Percentiles rank a stretch among this genome's conserved stretches.
phyloP scores from a whole-genome alignment of 2,888 invertebrate species.

The Abrostola triplasia region DNA sequence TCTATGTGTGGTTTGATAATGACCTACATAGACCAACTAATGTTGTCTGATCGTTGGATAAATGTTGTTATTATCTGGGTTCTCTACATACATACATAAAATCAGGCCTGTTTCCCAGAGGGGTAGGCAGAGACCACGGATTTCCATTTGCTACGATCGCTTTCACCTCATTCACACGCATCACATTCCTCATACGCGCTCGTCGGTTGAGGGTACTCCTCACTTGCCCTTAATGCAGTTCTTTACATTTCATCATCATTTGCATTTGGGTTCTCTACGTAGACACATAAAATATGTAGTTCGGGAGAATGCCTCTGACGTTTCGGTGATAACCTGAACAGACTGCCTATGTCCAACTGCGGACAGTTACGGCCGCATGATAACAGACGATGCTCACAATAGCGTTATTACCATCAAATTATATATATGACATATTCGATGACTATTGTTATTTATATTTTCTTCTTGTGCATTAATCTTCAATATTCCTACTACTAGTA shows the following conservation, averaged over 20 bases:
- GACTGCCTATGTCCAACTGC: background rate
- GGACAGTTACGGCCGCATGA: background rate
- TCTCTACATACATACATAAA: background rate
- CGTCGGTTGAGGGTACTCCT: too few species aligned
- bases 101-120: too few species aligned
- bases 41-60: conserved; percentile 12
- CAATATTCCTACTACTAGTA: too few species aligned
- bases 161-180: too few species aligned
- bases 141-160: too few species aligned
- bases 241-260: too few species aligned
- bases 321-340: background rate
- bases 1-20: conserved; percentile 34
- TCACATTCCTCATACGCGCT: too few species aligned
- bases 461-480: too few species aligned
- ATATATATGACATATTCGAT: background rate
- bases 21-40: conserved; percentile 26
- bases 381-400: conserved; percentile 4
- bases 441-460: too few species aligned
- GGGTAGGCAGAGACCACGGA: too few species aligned
- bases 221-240: too few species aligned
- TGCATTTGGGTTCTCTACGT: background rate
- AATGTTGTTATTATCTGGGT: conserved; percentile 1
- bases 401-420: background rate
- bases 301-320: background rate
- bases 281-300: background rate